Percentiles rank a stretch among this genome's conserved stretches.
Conservation (phyloP, 2,797 vertebrate species). For the Trematomus bernacchii region DNA sequence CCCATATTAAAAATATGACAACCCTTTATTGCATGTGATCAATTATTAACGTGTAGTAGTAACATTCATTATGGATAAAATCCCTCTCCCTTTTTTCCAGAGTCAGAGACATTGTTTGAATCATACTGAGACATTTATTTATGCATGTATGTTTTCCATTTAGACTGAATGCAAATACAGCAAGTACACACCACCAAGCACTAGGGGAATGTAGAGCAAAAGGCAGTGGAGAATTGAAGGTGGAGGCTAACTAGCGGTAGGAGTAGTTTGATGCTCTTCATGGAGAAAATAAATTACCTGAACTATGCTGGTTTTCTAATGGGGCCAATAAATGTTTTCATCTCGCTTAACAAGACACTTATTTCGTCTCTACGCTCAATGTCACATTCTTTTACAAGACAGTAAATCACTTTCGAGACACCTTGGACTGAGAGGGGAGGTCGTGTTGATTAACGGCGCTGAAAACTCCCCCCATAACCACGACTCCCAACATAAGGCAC, state of each 20-base stretch:
- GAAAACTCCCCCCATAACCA: slow-evolving; percentile 45
- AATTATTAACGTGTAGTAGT: slow-evolving; percentile 23
- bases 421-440: slow-evolving; percentile 42
- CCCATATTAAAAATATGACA: slow-evolving; percentile 18
- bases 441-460: slow-evolving; percentile 48
- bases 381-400: slow-evolving; percentile 59
- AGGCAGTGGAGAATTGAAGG: slow-evolving; percentile 81
- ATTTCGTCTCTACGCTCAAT: slow-evolving; percentile 7
- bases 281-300: slow-evolving; percentile 23
- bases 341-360: not conserved
- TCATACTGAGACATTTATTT: slow-evolving; percentile 90
- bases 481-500: slow-evolving; percentile 77
- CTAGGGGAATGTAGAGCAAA: slow-evolving; percentile 83
- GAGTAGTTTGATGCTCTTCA: slow-evolving; percentile 59
- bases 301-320: slow-evolving; percentile 44
- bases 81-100: slow-evolving; percentile 24
- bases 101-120: slow-evolving; percentile 68
- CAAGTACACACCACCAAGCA: slow-evolving; percentile 96
- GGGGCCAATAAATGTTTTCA: slow-evolving; percentile 38
- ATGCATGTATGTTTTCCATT: slow-evolving; percentile 90
- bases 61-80: not conserved
- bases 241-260: slow-evolving; percentile 72
- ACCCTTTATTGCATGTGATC: slow-evolving; percentile 26
- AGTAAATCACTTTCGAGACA: slow-evolving; percentile 46
- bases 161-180: slow-evolving; percentile 96